Conservation (phyloP, 2,888 invertebrate species). For the Tillus elongatus region DNA sequence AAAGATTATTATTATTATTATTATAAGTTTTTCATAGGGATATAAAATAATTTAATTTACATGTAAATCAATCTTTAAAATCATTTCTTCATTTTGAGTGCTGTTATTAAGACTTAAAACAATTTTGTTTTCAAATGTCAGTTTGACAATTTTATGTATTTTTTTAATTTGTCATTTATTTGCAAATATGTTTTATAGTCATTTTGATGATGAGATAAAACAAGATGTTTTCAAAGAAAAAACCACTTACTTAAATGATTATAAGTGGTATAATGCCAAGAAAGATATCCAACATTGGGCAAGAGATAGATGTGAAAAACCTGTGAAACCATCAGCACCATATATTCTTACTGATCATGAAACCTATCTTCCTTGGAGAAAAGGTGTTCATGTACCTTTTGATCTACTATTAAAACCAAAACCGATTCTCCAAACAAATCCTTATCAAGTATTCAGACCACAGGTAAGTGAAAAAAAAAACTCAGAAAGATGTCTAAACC, state of each 20-base stretch:
- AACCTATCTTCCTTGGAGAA: slow-evolving; percentile 28
- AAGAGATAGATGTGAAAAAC: slow-evolving; percentile 20
- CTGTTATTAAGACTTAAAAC: too few species aligned
- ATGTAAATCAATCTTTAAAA: too few species aligned
- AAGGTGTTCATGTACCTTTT: slow-evolving; percentile 31
- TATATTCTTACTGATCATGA: slow-evolving; percentile 27
- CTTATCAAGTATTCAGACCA: slow-evolving; percentile 23
- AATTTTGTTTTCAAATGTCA: too few species aligned
- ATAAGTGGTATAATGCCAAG: slow-evolving; percentile 13
- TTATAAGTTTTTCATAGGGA: too few species aligned
- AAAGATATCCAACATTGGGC: slow-evolving; percentile 17
- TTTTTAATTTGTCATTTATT: too few species aligned
- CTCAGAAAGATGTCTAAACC: too few species aligned
- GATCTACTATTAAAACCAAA: slow-evolving; percentile 32
- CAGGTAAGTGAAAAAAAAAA: too few species aligned
- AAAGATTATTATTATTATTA: too few species aligned
- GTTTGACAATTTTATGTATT: too few species aligned
- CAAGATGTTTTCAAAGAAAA: slow-evolving; percentile 26
- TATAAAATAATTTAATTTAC: too few species aligned
- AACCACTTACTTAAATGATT: slow-evolving; percentile 33
- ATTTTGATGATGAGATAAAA: slow-evolving; percentile 26
- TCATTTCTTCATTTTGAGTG: too few species aligned
- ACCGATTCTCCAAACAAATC: slow-evolving; percentile 31
- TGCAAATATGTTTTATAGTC: background rate
- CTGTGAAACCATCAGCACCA: slow-evolving; percentile 18